Base-by-base conservation (phyloP, 1,140 invertebrate species). In the Muscidifurax raptorellus region DNA sequence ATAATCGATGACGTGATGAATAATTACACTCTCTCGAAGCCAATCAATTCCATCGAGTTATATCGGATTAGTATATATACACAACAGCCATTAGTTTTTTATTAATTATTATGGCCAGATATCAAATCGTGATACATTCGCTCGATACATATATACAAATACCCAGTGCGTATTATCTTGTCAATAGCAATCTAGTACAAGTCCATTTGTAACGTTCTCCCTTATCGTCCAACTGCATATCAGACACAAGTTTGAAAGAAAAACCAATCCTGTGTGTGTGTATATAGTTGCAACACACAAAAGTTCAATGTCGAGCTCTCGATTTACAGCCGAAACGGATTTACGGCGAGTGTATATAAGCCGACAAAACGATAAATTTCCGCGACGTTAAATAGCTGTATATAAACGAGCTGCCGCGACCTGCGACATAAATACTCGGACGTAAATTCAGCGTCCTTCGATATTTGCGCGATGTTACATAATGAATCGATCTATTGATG, bases 331-430 rank as follows among this genome's bases (percentile, higher is more conserved):
- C 91, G 88, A 90, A 91, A 91, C 90, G 89, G 89, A 91, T 91
- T 91, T 90, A 91, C 90, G 89, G 22, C 47, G 15, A 52, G 18
- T 18, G 47, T 15, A 1, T 10, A 10, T 18, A 18, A 88, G 87
- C 87, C 88, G 88, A 88, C 90, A 88, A 90, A 91, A 91, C 91
- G 88, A 92, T 92, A 92, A 92, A 91, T 92, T 90, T 90, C 86
- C 86, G 84, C 86, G 84, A 91, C 89, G 86, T 87, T 91, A 91
- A 92, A 91, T 90, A 89, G 90, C 90, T 91, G 89, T 88, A 87
- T 40, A 40, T 40, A 12, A 32, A 52, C 86, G 81, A 82, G 86
- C 85, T 89, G 88, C 89, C 87, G n/a, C n/a, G 86, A 88, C 87
- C 87, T 89, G 90, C 90, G 90, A 90, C 90, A 90, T 91, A 91